These are phyloP conservation scores for Neelides folsomi DNA, from an alignment of 2,888 invertebrate genomes.

Conservation along the genomic window DNA sequence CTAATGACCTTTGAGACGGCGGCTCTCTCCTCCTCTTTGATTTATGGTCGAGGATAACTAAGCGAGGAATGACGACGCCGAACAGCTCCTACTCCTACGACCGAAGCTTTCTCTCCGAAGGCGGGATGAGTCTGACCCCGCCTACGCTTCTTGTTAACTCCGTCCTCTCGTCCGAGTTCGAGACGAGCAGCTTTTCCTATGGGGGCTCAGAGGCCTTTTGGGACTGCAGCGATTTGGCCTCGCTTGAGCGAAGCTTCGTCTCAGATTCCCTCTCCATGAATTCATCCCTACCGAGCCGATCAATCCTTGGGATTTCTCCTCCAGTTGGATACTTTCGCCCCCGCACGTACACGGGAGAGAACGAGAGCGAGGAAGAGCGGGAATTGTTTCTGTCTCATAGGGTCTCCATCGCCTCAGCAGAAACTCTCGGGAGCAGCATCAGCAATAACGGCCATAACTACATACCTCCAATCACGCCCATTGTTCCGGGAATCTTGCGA, in stretches of 20 bases:
- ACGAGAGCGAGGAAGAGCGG: conserved; percentile 7
- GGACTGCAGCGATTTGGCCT: conserved; percentile 24
- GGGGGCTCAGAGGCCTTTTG: conserved; percentile 18
- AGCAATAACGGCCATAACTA: conserved; percentile 6
- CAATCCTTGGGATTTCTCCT: conserved; percentile 7
- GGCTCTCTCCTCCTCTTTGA: no score
- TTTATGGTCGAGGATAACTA: no score
- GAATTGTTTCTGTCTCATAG: conserved; percentile 12
- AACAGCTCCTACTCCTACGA: neutral
- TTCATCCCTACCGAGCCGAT: conserved; percentile 10
- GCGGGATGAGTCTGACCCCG: conserved; percentile 13
- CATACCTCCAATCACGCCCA: neutral
- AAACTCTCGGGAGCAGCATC: conserved; percentile 13
- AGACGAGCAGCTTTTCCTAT: conserved; percentile 10
- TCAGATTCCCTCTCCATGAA: conserved; percentile 12
- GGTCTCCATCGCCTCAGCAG: conserved; percentile 17
- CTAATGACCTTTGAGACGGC: no score
- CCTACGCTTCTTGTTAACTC: conserved; percentile 15
- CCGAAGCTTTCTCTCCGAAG: neutral
- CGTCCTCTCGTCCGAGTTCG: conserved; percentile 14
- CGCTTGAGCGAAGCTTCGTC: conserved; percentile 17
- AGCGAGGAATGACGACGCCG: no score
- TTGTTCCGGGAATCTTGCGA: no score
- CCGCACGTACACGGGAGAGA: neutral
- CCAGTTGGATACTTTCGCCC: conserved; percentile 1